Evolutionary conservation across 2,888 invertebrate species (phyloP), one percentile per base, ranked within the genome.

Genomic region (Oxystoma pomonae): DNA sequence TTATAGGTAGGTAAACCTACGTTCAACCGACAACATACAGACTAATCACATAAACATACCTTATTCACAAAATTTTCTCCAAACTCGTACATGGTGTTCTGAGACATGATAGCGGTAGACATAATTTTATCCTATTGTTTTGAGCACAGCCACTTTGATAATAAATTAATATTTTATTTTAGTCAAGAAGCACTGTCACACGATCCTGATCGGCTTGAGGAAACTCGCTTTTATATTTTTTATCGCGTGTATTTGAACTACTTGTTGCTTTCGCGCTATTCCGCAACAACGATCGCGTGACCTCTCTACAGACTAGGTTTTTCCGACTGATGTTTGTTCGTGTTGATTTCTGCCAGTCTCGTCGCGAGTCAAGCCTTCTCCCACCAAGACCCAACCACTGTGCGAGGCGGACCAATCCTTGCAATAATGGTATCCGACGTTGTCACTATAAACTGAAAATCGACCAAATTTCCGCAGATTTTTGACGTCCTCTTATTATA

Each of bases 91-190:
- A 88, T 85, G 78, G 89, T 85, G 82, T 86, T 85, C 82, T 85
- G 86, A 82, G 87, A 86, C 89, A 90, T 89, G 81, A 90, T 88
- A 80, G 89, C 89, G 74, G 90, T 88, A 82, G 90, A 90, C 90
- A 90, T 90, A 35, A 35, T 35, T 35, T 57, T 63, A 69, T 71
- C 70, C 70, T 67, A 61, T 66, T 62, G 63, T 70, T 66, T 64
- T 61, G 65, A 61, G 67, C 71, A 69, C 72, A 69, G 68, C 71
- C 73, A 73, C 69, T 67, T 64, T 66, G 64, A 65, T 63, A 63
- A 65, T 63, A 62, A 67, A 72, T 74, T 72, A 74, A 74, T 74
- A 75, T 71, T 69, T 70, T 71, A 21, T 61, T 35, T 35, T 35
- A 35, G 35, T 35, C 35, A 35, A 35, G 12, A 35, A 35, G 35